Evolutionary conservation across 2,113 vertebrate genomes (phyloP).

Genomic region (Cariama cristata): DNA sequence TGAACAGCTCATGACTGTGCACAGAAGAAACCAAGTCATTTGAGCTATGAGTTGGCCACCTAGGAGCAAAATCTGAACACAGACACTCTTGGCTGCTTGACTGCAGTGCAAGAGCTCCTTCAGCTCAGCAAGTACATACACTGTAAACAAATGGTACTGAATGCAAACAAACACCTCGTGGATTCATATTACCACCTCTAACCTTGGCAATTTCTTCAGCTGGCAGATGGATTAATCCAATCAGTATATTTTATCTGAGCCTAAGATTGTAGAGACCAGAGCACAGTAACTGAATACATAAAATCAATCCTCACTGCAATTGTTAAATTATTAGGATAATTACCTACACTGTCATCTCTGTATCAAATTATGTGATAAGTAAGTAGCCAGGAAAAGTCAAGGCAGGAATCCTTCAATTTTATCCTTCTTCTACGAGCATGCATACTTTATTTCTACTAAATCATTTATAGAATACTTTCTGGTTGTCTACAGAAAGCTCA

Average conservation of each 20-base stretch:
- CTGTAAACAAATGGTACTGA: not conserved
- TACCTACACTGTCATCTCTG: not conserved
- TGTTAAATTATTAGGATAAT: slow-evolving; percentile 22
- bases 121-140: not conserved
- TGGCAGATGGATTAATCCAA: not conserved
- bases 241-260: not conserved
- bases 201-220: not conserved
- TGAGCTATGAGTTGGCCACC: not conserved
- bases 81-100: accelerated
- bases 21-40: not conserved
- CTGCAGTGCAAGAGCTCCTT: not conserved
- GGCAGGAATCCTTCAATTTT: not conserved
- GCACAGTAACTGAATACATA: not conserved
- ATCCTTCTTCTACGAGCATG: not conserved
- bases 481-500: not conserved
- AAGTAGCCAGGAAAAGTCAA: slow-evolving; percentile 14
- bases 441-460: slow-evolving; percentile 23
- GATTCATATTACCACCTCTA: not conserved
- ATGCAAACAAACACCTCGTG: accelerated
- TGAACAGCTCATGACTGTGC: not conserved
- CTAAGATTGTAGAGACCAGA: not conserved
- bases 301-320: slow-evolving; percentile 27
- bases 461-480: not conserved
- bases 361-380: slow-evolving; percentile 9
- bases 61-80: not conserved